Percentiles rank a stretch among this genome's conserved stretches.
These are phyloP conservation scores for Malacoctenus gilli DNA, from an alignment of 2,797 vertebrate species.

Conservation along the genomic window DNA sequence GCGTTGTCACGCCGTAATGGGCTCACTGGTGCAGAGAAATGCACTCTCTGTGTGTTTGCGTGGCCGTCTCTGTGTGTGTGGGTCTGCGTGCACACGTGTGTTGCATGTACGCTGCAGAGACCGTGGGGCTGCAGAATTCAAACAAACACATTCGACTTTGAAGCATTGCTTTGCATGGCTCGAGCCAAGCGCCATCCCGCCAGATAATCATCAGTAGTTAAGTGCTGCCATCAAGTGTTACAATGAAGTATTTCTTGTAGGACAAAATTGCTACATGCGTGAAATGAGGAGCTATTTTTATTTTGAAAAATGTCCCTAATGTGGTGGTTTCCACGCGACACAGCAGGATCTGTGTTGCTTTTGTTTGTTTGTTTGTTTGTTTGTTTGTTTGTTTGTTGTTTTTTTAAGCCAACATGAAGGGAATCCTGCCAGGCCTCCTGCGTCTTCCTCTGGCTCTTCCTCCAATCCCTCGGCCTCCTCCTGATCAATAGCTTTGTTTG, in stretches of 20 bases:
- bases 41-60: conserved; percentile 7
- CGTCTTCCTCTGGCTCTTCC: conserved; percentile 17
- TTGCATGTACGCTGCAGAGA: conserved; percentile 20
- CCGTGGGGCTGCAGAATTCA: conserved; percentile 17
- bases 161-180: conserved; percentile 33
- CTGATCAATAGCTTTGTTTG: conserved; percentile 76
- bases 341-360: conserved; percentile 25
- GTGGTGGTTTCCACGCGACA: conserved; percentile 17
- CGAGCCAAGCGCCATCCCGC: neutral
- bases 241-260: neutral
- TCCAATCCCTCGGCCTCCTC: conserved; percentile 18
- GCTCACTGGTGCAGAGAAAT: conserved; percentile 43
- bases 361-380: too few relatives aligned
- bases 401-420: conserved; percentile 9
- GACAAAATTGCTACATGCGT: neutral
- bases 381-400: too few relatives aligned
- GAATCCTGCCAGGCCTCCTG: conserved; percentile 17
- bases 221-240: conserved; percentile 72
- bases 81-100: conserved; percentile 6
- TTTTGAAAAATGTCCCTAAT: neutral
- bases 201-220: conserved; percentile 43
- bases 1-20: conserved; percentile 29
- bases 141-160: conserved; percentile 40
- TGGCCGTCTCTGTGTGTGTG: conserved; percentile 9
- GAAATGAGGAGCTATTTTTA: neutral